Evolutionary conservation across 2,113 vertebrate genomes (phyloP).

Genomic region (Mirza zaza): DNA sequence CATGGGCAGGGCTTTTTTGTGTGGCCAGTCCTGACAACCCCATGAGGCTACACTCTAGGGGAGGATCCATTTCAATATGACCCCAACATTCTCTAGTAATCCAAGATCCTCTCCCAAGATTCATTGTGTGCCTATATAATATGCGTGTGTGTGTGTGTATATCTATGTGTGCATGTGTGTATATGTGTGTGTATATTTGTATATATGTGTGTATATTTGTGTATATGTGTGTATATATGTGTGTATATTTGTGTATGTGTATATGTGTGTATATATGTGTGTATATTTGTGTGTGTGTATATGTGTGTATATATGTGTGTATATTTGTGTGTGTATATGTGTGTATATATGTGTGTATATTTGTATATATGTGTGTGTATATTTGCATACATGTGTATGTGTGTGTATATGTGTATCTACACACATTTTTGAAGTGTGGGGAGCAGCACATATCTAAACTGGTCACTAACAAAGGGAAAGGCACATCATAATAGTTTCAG

Average conservation of each 20-base stretch:
- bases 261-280: no score
- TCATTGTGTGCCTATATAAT: not conserved
- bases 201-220: not conserved
- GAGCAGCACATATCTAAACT: no score
- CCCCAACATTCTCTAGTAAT: not conserved
- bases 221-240: no score
- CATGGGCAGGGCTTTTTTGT: not conserved
- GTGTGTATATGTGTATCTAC: not conserved
- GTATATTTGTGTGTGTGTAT: fast-evolving
- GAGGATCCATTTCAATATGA: not conserved
- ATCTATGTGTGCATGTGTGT: not conserved
- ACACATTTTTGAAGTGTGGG: no score
- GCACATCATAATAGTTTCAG: not conserved
- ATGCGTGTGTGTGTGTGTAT: not conserved
- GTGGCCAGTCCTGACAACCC: not conserved
- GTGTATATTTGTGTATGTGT: no score
- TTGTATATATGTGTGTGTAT: no score
- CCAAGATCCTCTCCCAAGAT: not conserved
- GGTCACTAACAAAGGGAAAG: not conserved
- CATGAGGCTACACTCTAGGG: not conserved
- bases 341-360: no score
- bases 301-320: no score
- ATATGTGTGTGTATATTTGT: fast-evolving
- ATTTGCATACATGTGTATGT: no score
- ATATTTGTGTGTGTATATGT: no score